Evolutionary conservation across 1,140 invertebrate genomes (phyloP).

Genomic region (Penaeus vannamei): DNA sequence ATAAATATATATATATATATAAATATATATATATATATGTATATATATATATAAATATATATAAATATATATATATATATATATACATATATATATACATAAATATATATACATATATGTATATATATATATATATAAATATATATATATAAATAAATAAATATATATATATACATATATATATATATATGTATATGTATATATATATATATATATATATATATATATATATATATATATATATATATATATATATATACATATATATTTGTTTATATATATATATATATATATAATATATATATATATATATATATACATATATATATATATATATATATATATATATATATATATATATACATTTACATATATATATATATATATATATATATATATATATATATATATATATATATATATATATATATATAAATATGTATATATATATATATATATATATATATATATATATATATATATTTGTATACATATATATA

Average conservation of each 20-base stretch:
- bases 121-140: not conserved
- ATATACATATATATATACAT: not conserved
- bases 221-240: not conserved
- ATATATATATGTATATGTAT: not conserved
- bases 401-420: too few relatives aligned
- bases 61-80: not conserved
- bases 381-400: too few relatives aligned
- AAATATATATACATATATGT: not conserved
- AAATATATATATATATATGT: slow-evolving; percentile 42
- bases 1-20: slow-evolving; percentile 24
- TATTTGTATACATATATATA: too few relatives aligned
- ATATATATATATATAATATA: too few relatives aligned
- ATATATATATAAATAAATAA: not conserved
- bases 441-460: too few relatives aligned
- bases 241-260: too few relatives aligned
- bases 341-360: too few relatives aligned
- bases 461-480: too few relatives aligned
- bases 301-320: not conserved
- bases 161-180: not conserved
- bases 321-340: too few relatives aligned
- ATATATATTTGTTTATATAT: too few relatives aligned
- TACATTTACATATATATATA: too few relatives aligned
- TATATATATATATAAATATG: too few relatives aligned
- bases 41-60: not conserved
- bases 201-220: not conserved